A percentile compares a stretch with the other conserved stretches of the same genome.
Conservation (phyloP, 1,140 invertebrate genomes). For the Trissolcus basalis region DNA sequence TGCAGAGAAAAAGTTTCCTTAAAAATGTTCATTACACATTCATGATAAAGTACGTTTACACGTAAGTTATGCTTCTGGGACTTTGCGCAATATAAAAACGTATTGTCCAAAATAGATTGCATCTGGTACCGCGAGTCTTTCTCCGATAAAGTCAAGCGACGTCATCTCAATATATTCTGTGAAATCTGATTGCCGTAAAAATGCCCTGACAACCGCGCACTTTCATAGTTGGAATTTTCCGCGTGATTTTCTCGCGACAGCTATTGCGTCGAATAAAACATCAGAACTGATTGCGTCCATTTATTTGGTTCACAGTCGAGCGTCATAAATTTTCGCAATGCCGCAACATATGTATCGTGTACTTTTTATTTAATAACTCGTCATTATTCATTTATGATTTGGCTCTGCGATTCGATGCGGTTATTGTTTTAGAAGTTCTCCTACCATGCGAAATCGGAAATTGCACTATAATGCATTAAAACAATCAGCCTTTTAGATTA, state of each 20-base stretch:
- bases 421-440: conserved; percentile 21
- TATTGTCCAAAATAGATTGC: conserved; percentile 46
- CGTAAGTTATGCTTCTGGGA: conserved; percentile 32
- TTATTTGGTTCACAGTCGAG: conserved; percentile 29
- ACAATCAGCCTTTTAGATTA: conserved; percentile 7
- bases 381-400: conserved; percentile 25
- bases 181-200: conserved; percentile 57
- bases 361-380: conserved; percentile 41
- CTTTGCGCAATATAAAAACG: conserved; percentile 38
- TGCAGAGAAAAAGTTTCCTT: conserved; percentile 22
- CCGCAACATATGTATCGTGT: conserved; percentile 21
- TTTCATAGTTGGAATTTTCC: conserved; percentile 32
- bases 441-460: conserved; percentile 6
- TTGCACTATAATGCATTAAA: conserved; percentile 2
- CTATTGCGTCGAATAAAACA: conserved; percentile 53
- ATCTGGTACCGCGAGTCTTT: conserved; percentile 38
- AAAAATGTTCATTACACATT: conserved; percentile 37
- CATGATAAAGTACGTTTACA: conserved; percentile 43
- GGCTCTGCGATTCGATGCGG: conserved; percentile 54
- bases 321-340: conserved; percentile 23
- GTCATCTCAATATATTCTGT: conserved; percentile 54
- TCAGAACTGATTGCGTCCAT: conserved; percentile 48
- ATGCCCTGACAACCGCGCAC: conserved; percentile 18
- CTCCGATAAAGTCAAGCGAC: conserved; percentile 34
- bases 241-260: conserved; percentile 47